Percentiles rank a stretch among this genome's conserved stretches.
phyloP scores from a whole-genome alignment of 2,888 invertebrate species.

The Gryllus longicercus region DNA sequence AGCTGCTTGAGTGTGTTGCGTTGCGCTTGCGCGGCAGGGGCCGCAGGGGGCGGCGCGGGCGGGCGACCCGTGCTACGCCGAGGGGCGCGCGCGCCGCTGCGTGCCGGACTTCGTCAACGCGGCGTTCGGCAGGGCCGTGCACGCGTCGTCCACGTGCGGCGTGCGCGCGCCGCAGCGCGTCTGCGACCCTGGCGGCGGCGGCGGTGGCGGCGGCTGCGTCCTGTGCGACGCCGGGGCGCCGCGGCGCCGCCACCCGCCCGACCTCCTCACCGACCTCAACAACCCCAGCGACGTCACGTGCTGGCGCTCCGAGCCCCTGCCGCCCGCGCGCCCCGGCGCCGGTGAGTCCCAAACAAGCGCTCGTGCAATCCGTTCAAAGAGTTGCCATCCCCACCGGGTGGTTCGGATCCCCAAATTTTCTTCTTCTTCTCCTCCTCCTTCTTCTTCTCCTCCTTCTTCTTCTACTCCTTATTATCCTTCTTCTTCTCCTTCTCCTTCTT shows the following conservation, averaged over 20 bases:
- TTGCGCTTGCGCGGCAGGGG: slow-evolving; percentile 51
- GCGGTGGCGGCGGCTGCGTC: slow-evolving; percentile 57
- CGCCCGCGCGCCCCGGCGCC: slow-evolving; percentile 60
- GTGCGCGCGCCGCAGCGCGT: slow-evolving; percentile 70
- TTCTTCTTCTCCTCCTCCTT: too few species aligned
- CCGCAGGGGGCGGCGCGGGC: slow-evolving; percentile 50
- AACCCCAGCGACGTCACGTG: slow-evolving; percentile 97
- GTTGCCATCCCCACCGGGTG: too few species aligned
- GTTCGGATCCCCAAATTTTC: too few species aligned
- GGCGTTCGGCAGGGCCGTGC: slow-evolving; percentile 86
- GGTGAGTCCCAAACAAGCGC: background rate
- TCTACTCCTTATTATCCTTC: too few species aligned
- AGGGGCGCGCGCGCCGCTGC: slow-evolving; percentile 79
- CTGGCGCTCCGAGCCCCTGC: slow-evolving; percentile 81
- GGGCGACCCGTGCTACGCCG: slow-evolving; percentile 83
- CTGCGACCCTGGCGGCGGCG: slow-evolving; percentile 61
- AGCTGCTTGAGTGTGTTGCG: too few species aligned
- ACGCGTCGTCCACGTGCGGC: slow-evolving; percentile 88
- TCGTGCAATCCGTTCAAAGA: too few species aligned
- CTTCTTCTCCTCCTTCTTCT: too few species aligned
- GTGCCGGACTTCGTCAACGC: slow-evolving; percentile 99
- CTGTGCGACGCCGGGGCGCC: slow-evolving; percentile 81
- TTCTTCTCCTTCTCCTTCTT: too few species aligned
- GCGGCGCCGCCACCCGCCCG: slow-evolving; percentile 70
- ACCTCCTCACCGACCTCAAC: slow-evolving; percentile 90